Conservation (phyloP, 2,888 invertebrate genomes). For the Mechanitis mazaeus region DNA sequence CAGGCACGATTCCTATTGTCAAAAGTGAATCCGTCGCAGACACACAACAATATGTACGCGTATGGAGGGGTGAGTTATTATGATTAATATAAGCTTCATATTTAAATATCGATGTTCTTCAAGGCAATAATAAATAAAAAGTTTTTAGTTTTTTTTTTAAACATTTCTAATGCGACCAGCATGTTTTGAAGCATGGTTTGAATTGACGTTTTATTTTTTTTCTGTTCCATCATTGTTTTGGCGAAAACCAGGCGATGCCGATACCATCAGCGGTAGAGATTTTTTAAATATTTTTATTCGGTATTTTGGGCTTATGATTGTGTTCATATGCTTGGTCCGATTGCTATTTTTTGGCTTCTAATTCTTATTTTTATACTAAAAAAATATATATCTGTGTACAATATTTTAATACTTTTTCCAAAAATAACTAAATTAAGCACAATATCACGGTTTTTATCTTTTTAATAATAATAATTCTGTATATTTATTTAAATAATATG, state of each 20-base stretch:
- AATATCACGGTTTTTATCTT: too few species aligned
- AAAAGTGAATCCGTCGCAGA: conserved; percentile 99
- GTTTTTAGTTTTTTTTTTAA: conserved; percentile 18
- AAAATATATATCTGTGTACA: too few species aligned
- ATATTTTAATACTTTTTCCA: too few species aligned
- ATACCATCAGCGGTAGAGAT: conserved; percentile 82
- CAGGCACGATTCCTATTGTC: conserved; percentile 97
- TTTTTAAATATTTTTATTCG: conserved; percentile 53
- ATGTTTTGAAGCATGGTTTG: conserved; percentile 56
- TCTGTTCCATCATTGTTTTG: conserved; percentile 71
- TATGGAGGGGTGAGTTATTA: conserved; percentile 88
- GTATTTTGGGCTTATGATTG: conserved; percentile 20
- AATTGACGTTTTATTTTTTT: conserved; percentile 54
- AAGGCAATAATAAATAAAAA: conserved; percentile 15
- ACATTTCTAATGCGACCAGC: conserved; percentile 31
- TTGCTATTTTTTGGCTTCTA: conserved; percentile 39
- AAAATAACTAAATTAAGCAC: too few species aligned
- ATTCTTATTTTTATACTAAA: too few species aligned
- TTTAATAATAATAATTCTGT: too few species aligned
- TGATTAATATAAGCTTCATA: not conserved
- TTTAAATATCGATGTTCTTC: conserved; percentile 10
- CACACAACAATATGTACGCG: conserved; percentile 99
- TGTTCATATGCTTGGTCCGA: conserved; percentile 12
- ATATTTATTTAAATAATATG: too few species aligned
- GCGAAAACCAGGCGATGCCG: conserved; percentile 80